A percentile compares a stretch with the other conserved stretches of the same genome.
Conservation (phyloP, 2,888 invertebrate genomes). For the Caenorhabditis imperialis region DNA sequence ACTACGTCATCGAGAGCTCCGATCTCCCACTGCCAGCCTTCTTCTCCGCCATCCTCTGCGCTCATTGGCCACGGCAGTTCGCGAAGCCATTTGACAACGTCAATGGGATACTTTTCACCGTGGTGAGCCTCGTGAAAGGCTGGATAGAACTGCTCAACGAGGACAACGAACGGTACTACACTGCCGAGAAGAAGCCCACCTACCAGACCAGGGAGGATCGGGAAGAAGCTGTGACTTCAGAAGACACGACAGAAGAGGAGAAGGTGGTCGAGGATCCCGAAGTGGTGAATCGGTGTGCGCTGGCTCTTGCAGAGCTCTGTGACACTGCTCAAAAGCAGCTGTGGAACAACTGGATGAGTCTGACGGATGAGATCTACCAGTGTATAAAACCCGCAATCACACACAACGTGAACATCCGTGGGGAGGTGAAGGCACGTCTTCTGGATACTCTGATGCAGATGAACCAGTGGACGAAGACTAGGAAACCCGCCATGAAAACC, state of each 20-base stretch:
- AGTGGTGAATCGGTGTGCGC: constrained; percentile 56
- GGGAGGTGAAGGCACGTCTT: constrained; percentile 57
- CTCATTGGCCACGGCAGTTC: constrained; percentile 56
- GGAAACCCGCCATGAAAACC: constrained; percentile 11
- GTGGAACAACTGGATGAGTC: constrained; percentile 65
- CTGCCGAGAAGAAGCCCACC: constrained; percentile 28
- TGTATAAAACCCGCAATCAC: constrained; percentile 64
- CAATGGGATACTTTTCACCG: constrained; percentile 56
- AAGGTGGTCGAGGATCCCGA: constrained; percentile 42
- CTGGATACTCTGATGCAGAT: constrained; percentile 56
- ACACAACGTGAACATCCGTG: constrained; percentile 58
- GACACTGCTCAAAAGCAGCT: constrained; percentile 56
- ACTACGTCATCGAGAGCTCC: constrained; percentile 43
- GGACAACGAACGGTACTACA: constrained; percentile 41
- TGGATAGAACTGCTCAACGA: constrained; percentile 61
- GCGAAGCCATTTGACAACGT: constrained; percentile 56
- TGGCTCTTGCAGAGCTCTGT: constrained; percentile 54
- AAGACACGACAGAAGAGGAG: constrained; percentile 17
- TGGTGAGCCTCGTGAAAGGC: constrained; percentile 60
- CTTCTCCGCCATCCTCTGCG: constrained; percentile 53
- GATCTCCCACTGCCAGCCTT: constrained; percentile 43
- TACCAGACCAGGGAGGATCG: constrained; percentile 6
- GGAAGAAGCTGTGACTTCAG: not conserved
- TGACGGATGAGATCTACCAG: constrained; percentile 66
- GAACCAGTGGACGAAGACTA: constrained; percentile 57